Evolutionary conservation across 2,797 vertebrate species (phyloP).

Genomic region (Lepus oiostolus): DNA sequence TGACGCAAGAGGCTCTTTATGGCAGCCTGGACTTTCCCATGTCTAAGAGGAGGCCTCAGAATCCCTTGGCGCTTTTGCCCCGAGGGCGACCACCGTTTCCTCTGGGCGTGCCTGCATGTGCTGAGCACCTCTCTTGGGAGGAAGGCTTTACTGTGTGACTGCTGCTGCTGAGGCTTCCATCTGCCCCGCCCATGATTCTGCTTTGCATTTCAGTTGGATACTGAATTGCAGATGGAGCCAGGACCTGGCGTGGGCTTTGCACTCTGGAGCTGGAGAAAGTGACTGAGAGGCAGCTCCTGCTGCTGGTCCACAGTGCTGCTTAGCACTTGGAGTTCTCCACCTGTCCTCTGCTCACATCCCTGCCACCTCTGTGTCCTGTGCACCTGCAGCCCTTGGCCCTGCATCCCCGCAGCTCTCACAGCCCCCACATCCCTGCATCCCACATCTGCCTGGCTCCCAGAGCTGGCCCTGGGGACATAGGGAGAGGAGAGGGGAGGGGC

Average conservation of each 20-base stretch:
- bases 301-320: no score
- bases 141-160: conserved; percentile 71
- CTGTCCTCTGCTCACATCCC: not conserved
- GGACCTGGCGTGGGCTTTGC: conserved; percentile 8
- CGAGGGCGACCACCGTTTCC: conserved; percentile 73
- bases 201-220: conserved; percentile 78
- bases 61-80: conserved; percentile 82
- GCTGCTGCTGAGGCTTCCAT: conserved; percentile 80
- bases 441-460: not conserved
- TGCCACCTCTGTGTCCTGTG: not conserved
- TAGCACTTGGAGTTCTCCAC: not conserved
- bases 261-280: conserved; percentile 49
- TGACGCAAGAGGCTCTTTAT: conserved; percentile 58
- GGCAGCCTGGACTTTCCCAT: conserved; percentile 74
- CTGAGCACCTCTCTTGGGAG: conserved; percentile 76
- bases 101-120: conserved; percentile 79
- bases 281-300: not conserved
- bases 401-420: no score
- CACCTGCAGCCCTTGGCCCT: not conserved
- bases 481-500: not conserved
- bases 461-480: not conserved
- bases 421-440: not conserved
- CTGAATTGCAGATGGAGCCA: conserved; percentile 45
- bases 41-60: conserved; percentile 79
- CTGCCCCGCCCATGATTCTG: conserved; percentile 73